These are phyloP conservation scores for Fragum whitleyi DNA, from an alignment of 2,888 invertebrate genomes.

Conservation along the genomic window DNA sequence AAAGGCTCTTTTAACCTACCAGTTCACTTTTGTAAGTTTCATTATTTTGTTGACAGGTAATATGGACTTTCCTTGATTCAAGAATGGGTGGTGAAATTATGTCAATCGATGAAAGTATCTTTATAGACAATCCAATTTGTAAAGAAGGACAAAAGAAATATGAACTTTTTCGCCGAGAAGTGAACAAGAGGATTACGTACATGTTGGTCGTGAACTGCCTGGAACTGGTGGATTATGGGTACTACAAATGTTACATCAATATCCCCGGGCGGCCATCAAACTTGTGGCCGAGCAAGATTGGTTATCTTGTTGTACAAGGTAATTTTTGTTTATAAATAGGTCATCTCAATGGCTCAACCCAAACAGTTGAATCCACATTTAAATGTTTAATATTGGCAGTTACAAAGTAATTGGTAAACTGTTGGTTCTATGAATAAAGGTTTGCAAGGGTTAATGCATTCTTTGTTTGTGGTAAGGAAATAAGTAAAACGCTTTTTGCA, in stretches of 20 bases:
- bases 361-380: too few species aligned
- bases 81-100: slow-evolving; percentile 66
- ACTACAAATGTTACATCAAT: slow-evolving; percentile 78
- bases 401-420: too few species aligned
- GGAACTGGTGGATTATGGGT: slow-evolving; percentile 77
- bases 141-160: slow-evolving; percentile 72
- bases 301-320: slow-evolving; percentile 77
- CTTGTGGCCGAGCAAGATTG: slow-evolving; percentile 74
- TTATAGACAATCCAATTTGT: slow-evolving; percentile 55
- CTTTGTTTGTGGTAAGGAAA: too few species aligned
- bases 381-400: too few species aligned
- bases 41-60: too few species aligned
- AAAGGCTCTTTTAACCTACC: too few species aligned
- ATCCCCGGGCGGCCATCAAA: slow-evolving; percentile 63
- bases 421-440: too few species aligned
- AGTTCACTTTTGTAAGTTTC: too few species aligned
- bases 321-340: too few species aligned
- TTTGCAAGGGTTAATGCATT: too few species aligned
- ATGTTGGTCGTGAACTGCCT: slow-evolving; percentile 79
- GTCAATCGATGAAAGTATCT: slow-evolving; percentile 66
- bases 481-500: too few species aligned
- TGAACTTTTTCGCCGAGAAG: slow-evolving; percentile 66
- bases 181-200: slow-evolving; percentile 73
- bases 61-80: slow-evolving; percentile 65
- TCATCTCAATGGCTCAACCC: too few species aligned